These are phyloP conservation scores for Lamellibrachia satsuma DNA, from an alignment of 2,888 invertebrate genomes.

Conservation along the genomic window DNA sequence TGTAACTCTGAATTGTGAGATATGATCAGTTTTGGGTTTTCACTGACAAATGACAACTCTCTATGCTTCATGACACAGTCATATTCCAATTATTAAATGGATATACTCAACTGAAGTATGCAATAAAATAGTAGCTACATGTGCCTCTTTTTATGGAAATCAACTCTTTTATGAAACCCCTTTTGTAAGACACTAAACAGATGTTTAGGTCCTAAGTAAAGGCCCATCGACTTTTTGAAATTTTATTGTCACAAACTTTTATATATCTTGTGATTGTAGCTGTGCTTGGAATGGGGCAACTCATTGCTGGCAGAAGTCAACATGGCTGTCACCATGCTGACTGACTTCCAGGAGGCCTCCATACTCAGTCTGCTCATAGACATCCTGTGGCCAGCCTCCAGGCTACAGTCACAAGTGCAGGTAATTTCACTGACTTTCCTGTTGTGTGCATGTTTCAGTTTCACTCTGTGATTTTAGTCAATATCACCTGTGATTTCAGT, in stretches of 20 bases:
- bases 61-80: too few species aligned
- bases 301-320: slow-evolving; percentile 53
- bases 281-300: slow-evolving; percentile 60
- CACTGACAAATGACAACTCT: too few species aligned
- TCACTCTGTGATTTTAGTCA: too few species aligned
- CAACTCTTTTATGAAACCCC: too few species aligned
- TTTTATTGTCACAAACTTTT: neutral
- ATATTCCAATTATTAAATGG: too few species aligned
- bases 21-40: too few species aligned
- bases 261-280: slow-evolving; percentile 41
- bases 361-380: slow-evolving; percentile 56
- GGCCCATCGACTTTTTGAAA: neutral
- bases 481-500: too few species aligned
- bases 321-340: slow-evolving; percentile 44
- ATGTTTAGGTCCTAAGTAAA: neutral
- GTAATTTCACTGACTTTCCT: slow-evolving; percentile 35
- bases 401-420: slow-evolving; percentile 47
- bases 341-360: slow-evolving; percentile 53
- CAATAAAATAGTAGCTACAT: too few species aligned
- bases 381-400: slow-evolving; percentile 47
- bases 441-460: neutral
- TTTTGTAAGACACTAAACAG: too few species aligned
- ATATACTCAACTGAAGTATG: too few species aligned
- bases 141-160: too few species aligned
- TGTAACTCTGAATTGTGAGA: too few species aligned